phyloP scores from a whole-genome alignment of 2,888 invertebrate species.

The Erannis defoliaria region DNA sequence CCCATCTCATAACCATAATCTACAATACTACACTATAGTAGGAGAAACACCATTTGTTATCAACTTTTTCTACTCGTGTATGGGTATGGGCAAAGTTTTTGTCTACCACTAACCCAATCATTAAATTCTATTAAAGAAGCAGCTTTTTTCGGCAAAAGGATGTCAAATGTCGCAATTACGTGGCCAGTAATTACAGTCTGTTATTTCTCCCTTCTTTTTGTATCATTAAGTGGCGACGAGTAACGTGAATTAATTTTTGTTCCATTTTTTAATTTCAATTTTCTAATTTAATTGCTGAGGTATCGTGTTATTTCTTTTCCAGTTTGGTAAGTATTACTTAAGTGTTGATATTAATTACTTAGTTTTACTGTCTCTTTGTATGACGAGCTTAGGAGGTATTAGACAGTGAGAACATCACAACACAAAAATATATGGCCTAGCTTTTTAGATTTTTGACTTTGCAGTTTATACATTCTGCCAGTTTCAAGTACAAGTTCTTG shows the following conservation, averaged over 20 bases:
- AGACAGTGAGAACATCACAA: too few relatives aligned
- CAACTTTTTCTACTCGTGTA: conserved; percentile 1
- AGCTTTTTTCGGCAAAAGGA: conserved; percentile 67
- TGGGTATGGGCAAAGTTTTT: conserved; percentile 17
- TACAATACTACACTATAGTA: neutral
- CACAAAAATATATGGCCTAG: too few relatives aligned
- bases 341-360: conserved; percentile 4
- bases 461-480: too few relatives aligned
- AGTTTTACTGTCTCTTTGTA: neutral
- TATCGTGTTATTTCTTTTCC: conserved; percentile 26
- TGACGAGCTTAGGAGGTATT: too few relatives aligned
- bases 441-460: too few relatives aligned
- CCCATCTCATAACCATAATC: neutral
- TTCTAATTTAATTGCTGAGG: conserved; percentile 57
- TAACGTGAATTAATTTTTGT: conserved; percentile 70
- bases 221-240: conserved; percentile 56
- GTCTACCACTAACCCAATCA: conserved; percentile 64
- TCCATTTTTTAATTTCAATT: conserved; percentile 62
- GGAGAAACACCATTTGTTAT: neutral
- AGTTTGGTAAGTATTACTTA: neutral
- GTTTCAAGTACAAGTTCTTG: too few relatives aligned
- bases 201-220: conserved; percentile 68
- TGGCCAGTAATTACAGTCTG: conserved; percentile 74
- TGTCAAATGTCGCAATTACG: conserved; percentile 77
- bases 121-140: conserved; percentile 69